Percentiles rank a stretch among this genome's conserved stretches.
Conservation (phyloP, 2,888 invertebrate species). For the Stenchaetothrips biformis region DNA sequence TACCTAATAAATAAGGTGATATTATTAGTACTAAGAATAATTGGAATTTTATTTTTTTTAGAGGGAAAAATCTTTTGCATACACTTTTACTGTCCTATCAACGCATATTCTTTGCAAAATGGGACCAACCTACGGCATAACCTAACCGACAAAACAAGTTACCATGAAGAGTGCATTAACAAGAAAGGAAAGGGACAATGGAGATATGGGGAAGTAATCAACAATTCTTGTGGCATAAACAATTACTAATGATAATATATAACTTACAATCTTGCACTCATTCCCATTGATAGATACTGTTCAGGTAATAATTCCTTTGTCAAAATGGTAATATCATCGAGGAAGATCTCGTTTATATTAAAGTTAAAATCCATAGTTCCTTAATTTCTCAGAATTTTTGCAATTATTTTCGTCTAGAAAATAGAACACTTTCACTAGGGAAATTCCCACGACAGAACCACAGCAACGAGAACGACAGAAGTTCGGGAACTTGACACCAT, state of each 20-base stretch:
- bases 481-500: neutral
- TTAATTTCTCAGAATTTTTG: neutral
- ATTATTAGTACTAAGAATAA: neutral
- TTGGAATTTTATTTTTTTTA: neutral
- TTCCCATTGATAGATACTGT: constrained; percentile 34
- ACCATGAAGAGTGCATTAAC: neutral
- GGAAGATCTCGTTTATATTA: constrained; percentile 36
- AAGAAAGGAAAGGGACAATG: neutral
- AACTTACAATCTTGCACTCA: constrained; percentile 35
- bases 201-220: neutral
- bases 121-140: neutral
- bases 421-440: neutral
- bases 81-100: too few species aligned
- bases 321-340: constrained; percentile 37
- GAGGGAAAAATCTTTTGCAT: too few species aligned
- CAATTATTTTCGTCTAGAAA: neutral
- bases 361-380: constrained; percentile 39
- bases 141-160: neutral
- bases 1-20: too few species aligned
- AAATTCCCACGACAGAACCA: neutral
- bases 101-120: neutral
- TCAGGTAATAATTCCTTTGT: constrained; percentile 36
- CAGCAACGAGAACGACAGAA: neutral
- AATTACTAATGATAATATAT: neutral
- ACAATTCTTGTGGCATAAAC: neutral